phyloP scores from a whole-genome alignment of 2,888 invertebrate genomes.

The Priocnemis perturbator region DNA sequence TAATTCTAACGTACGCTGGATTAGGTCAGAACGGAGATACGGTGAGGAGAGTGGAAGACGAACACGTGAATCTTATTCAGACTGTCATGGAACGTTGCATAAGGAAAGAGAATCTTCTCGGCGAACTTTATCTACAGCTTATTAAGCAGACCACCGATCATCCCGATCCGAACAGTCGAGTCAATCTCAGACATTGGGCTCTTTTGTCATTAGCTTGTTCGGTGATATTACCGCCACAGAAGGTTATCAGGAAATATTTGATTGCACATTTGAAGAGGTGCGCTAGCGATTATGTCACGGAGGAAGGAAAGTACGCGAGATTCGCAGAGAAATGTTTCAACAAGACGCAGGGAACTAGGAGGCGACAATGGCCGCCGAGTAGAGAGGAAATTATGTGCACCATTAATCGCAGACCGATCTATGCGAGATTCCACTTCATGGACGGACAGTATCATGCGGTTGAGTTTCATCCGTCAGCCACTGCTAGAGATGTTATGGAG shows the following conservation, averaged over 20 bases:
- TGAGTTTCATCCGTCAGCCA: slow-evolving; percentile 96
- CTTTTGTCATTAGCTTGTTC: slow-evolving; percentile 87
- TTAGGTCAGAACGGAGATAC: slow-evolving; percentile 83
- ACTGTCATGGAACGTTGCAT: slow-evolving; percentile 92
- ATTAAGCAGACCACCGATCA: slow-evolving; percentile 96
- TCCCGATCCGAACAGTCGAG: slow-evolving; percentile 91
- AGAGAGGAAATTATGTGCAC: slow-evolving; percentile 95
- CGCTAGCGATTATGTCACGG: slow-evolving; percentile 90
- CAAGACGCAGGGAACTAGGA: slow-evolving; percentile 84
- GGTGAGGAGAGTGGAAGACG: slow-evolving; percentile 87
- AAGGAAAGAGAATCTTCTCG: slow-evolving; percentile 90
- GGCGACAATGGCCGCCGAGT: slow-evolving; percentile 93
- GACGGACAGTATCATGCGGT: slow-evolving; percentile 96
- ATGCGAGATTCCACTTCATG: slow-evolving; percentile 93
- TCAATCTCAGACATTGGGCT: slow-evolving; percentile 95
- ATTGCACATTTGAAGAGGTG: slow-evolving; percentile 93
- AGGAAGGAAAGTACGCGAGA: slow-evolving; percentile 95
- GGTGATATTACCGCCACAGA: slow-evolving; percentile 90
- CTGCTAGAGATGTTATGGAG: slow-evolving; percentile 91
- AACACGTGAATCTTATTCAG: slow-evolving; percentile 92
- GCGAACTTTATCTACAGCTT: slow-evolving; percentile 93
- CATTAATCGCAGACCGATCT: slow-evolving; percentile 91
- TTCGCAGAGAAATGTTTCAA: slow-evolving; percentile 92
- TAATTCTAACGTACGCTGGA: slow-evolving; percentile 92
- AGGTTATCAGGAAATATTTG: slow-evolving; percentile 89